Evolutionary conservation across 1,140 invertebrate species (phyloP).

Genomic region (Zelostemma sp.): DNA sequence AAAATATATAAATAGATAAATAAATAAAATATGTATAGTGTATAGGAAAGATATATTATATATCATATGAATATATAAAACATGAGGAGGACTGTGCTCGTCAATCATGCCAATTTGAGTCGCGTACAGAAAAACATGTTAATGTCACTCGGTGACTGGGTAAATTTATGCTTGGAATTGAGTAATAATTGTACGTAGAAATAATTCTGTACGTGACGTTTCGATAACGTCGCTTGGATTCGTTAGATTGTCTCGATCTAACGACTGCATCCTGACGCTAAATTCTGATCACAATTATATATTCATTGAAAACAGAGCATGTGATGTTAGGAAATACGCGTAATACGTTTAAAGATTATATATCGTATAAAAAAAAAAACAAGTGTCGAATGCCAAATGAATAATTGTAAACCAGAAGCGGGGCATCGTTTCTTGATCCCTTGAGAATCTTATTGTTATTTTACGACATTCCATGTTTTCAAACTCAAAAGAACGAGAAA

Average conservation of each 20-base stretch:
- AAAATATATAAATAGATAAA: slow-evolving; percentile 44
- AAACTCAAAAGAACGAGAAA: slow-evolving; percentile 45
- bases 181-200: no score
- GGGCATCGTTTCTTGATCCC: slow-evolving; percentile 33
- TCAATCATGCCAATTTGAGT: no score
- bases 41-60: slow-evolving; percentile 12
- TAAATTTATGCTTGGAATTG: no score
- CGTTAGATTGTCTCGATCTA: background rate
- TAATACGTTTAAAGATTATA: slow-evolving; percentile 14
- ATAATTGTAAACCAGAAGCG: slow-evolving; percentile 22
- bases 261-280: background rate
- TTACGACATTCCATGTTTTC: slow-evolving; percentile 65
- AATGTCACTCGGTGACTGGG: no score
- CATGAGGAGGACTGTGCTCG: no score
- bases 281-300: slow-evolving; percentile 42
- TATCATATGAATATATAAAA: no score
- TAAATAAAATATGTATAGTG: slow-evolving; percentile 24
- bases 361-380: background rate
- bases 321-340: slow-evolving; percentile 57
- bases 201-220: background rate
- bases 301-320: slow-evolving; percentile 56
- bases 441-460: slow-evolving; percentile 51
- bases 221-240: background rate
- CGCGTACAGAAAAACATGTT: no score
- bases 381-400: slow-evolving; percentile 11